Percentiles rank a stretch among this genome's conserved stretches.
Conservation (phyloP, 2,888 invertebrate species). For the Synergus laeviventris region DNA sequence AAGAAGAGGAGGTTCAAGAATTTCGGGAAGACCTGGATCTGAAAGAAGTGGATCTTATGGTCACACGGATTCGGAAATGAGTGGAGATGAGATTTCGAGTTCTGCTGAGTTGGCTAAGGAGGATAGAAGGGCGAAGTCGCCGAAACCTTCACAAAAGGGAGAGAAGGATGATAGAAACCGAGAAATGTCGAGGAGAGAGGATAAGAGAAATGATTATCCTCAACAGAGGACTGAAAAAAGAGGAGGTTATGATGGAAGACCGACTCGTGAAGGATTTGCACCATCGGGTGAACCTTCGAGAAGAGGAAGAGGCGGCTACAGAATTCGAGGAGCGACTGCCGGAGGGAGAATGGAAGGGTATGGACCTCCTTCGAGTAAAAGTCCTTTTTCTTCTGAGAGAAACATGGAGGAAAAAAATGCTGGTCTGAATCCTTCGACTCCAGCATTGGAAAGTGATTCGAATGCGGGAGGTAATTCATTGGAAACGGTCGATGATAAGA, state of each 20-base stretch:
- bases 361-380: conserved; percentile 88
- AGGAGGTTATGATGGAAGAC: conserved; percentile 65
- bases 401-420: conserved; percentile 76
- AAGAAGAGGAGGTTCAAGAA: conserved; percentile 68
- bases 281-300: conserved; percentile 93
- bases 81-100: conserved; percentile 83
- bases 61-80: conserved; percentile 86
- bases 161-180: conserved; percentile 81
- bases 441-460: conserved; percentile 72
- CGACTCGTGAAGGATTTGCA: conserved; percentile 84
- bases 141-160: conserved; percentile 76
- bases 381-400: conserved; percentile 80
- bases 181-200: conserved; percentile 73
- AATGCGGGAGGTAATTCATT: conserved; percentile 65
- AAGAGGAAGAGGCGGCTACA: conserved; percentile 84
- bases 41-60: conserved; percentile 77
- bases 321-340: conserved; percentile 77
- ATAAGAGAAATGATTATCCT: conserved; percentile 65
- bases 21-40: conserved; percentile 72
- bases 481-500: conserved; percentile 80
- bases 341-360: conserved; percentile 85
- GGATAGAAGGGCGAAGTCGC: conserved; percentile 78
- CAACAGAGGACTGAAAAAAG: conserved; percentile 69
- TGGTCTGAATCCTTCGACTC: conserved; percentile 61
- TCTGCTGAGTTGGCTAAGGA: conserved; percentile 79